These are phyloP conservation scores for Dryas iulia DNA, from an alignment of 1,140 invertebrate genomes.

Conservation along the genomic window DNA sequence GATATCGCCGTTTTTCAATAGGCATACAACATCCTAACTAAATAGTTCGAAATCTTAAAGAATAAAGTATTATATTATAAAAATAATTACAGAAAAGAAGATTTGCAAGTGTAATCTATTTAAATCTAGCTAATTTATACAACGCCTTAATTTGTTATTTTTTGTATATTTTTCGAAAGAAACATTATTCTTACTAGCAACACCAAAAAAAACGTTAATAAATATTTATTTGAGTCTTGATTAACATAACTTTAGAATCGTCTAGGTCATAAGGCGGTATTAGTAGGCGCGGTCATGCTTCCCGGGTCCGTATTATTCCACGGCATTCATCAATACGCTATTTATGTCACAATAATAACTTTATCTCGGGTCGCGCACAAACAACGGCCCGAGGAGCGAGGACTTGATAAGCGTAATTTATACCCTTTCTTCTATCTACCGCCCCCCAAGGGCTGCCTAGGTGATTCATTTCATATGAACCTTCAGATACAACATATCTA, in stretches of 20 bases:
- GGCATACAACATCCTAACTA: background rate
- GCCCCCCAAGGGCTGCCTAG: slow-evolving; percentile 48
- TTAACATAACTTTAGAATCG: background rate
- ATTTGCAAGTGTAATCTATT: no score
- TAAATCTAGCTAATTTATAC: no score
- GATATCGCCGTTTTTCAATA: background rate
- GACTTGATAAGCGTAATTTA: slow-evolving; percentile 62
- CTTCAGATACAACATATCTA: background rate
- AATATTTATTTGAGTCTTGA: no score
- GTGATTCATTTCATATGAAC: slow-evolving; percentile 20
- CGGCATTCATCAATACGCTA: slow-evolving; percentile 43
- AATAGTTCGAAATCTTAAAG: background rate
- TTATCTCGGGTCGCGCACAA: slow-evolving; percentile 68
- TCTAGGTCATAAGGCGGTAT: background rate
- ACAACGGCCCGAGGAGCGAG: slow-evolving; percentile 50
- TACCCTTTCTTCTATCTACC: slow-evolving; percentile 51
- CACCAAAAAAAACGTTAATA: background rate
- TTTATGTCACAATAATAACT: slow-evolving; percentile 74
- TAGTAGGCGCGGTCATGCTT: background rate
- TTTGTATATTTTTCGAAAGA: background rate
- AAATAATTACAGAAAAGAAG: no score
- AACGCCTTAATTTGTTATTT: no score
- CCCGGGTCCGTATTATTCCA: slow-evolving; percentile 67
- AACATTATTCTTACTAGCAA: background rate
- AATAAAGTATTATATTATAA: no score